Base-by-base conservation (phyloP, 2,888 invertebrate genomes). In the Drosophila algonquin region DNA sequence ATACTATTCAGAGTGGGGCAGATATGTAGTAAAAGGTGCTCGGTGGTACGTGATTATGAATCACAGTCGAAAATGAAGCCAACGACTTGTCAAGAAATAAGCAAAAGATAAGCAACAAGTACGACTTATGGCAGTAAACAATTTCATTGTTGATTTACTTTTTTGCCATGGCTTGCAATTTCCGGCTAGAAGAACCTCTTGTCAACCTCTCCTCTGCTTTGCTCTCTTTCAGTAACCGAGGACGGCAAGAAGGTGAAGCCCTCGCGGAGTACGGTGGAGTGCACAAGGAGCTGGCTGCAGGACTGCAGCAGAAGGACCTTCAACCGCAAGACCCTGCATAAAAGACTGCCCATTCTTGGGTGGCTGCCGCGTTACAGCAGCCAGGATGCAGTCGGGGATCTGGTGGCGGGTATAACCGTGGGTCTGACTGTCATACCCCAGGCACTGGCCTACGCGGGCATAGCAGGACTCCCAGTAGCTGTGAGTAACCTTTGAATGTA, bases 391-490 rank as follows among this genome's bases (percentile, higher is more conserved):
- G 92, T 97, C 57, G 97, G 97, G 10, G 98, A 98, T 93, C 91
- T 97, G 50, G 96, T 98, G 73, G 98, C 98, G 5, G 98, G 98
- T 62, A 93, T 98, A 65, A 98, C 98, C 1, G 98, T 98, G 14
- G 98, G 98, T 0, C 94, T 98, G 68, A 98, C 98, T 0, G 97
- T 98, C 63, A 97, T 98, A 83, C 98, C 98, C 14, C 98, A 98
- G 93, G 96, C 96, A 14, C 93, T 97, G 69, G 97, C 97, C 12
- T 97, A 97, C 92, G 94, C 96, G 32, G 96, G 95, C 90, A 95
- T 96, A 72, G 96, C 96, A 54, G 96, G 96, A 21, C 93, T 97
- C 73, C 96, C 96, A 59, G 94, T 96, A 32, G 93, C 95, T 90
- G 95, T 94, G 90, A 90, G 91, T 90, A 55, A 16, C 24, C 1